Conservation (phyloP, 2,113 vertebrate genomes). For the Catharus minimus region DNA sequence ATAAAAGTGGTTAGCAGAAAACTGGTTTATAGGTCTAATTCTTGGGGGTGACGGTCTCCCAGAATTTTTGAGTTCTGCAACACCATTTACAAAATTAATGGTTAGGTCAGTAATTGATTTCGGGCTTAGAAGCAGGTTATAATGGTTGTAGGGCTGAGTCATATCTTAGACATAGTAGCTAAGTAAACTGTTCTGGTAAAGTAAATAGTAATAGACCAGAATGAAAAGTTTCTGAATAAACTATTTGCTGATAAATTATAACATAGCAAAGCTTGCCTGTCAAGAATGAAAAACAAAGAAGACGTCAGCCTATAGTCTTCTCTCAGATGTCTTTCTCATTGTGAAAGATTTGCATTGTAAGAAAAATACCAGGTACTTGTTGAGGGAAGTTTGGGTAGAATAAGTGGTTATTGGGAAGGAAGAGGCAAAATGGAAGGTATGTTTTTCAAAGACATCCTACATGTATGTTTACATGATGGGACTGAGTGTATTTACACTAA, state of each 20-base stretch:
- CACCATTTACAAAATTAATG: background rate
- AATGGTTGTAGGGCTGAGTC: background rate
- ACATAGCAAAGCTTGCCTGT: background rate
- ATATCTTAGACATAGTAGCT: background rate
- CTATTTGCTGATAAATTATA: background rate
- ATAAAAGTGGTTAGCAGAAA: background rate
- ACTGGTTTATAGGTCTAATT: background rate
- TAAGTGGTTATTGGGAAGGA: background rate
- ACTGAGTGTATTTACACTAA: background rate
- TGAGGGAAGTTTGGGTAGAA: background rate
- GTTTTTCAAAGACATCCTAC: background rate
- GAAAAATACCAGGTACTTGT: background rate
- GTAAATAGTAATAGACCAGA: background rate
- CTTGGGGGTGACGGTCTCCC: background rate
- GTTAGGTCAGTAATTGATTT: background rate
- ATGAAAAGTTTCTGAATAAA: background rate
- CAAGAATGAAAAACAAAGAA: background rate
- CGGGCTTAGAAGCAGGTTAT: background rate
- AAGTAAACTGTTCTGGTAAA: background rate
- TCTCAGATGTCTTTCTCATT: background rate
- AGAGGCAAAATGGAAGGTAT: background rate
- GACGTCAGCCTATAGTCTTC: rapidly evolving
- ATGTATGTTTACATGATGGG: background rate
- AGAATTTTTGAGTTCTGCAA: background rate
- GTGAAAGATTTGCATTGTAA: background rate